These are phyloP conservation scores for Dasyurus viverrinus DNA, from an alignment of 2,113 vertebrate genomes.

Conservation along the genomic window DNA sequence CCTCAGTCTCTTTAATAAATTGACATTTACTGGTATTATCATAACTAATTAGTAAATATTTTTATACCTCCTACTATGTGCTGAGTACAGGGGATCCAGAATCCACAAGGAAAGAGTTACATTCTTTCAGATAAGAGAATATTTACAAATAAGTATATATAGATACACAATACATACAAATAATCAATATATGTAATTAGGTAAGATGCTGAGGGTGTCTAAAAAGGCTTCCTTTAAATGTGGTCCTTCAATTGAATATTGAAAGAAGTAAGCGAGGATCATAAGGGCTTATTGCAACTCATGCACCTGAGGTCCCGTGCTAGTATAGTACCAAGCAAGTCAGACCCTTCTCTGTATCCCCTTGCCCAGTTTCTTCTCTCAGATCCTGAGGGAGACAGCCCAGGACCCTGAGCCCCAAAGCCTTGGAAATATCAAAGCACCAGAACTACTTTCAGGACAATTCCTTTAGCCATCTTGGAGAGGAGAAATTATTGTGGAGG, in stretches of 20 bases:
- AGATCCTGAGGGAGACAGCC: background rate
- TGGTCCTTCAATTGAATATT: background rate
- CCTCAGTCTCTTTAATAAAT: background rate
- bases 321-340: background rate
- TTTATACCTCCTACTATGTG: background rate
- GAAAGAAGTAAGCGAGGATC: background rate
- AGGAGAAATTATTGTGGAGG: background rate
- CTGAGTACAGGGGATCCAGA: background rate
- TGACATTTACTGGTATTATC: background rate
- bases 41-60: background rate
- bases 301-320: background rate
- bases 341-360: background rate
- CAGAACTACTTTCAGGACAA: background rate
- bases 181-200: background rate
- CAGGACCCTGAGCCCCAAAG: background rate
- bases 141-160: background rate
- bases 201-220: background rate
- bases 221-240: background rate
- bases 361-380: background rate
- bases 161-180: background rate
- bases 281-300: background rate
- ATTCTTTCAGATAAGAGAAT: background rate
- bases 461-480: background rate
- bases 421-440: background rate
- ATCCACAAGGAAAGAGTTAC: background rate